Evolutionary conservation across 2,797 vertebrate species (phyloP).

Genomic region (Pelobates cultripes): DNA sequence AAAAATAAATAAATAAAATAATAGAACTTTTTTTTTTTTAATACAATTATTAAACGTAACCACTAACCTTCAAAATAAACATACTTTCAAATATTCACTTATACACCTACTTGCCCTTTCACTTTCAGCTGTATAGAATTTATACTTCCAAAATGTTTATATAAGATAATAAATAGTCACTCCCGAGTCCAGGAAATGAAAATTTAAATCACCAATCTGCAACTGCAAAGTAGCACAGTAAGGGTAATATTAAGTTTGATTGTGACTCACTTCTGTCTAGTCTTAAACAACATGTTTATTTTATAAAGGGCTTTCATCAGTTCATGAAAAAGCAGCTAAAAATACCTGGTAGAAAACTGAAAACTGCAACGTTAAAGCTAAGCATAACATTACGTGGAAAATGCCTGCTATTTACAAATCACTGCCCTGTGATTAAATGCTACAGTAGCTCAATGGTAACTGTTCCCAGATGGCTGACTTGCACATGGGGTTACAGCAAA

Average conservation of each 20-base stretch:
- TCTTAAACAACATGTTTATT: conserved; percentile 45
- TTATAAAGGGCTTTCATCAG: conserved; percentile 50
- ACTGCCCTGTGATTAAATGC: conserved; percentile 30
- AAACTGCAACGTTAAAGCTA: conserved; percentile 39
- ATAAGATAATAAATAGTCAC: conserved; percentile 18
- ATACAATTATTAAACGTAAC: background rate
- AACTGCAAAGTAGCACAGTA: conserved; percentile 6
- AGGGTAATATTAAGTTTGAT: conserved; percentile 29
- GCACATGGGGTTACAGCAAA: conserved; percentile 5
- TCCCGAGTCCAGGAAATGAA: conserved; percentile 34
- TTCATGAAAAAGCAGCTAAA: conserved; percentile 35
- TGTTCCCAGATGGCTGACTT: conserved; percentile 22
- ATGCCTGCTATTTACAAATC: conserved; percentile 16
- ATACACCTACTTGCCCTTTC: conserved; percentile 7
- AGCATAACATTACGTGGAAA: conserved; percentile 47
- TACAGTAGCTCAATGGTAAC: conserved; percentile 26
- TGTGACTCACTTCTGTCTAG: conserved; percentile 45
- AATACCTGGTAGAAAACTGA: conserved; percentile 40
- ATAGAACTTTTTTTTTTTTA: background rate
- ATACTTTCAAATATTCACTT: background rate
- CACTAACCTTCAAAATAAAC: background rate
- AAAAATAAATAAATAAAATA: too few relatives aligned
- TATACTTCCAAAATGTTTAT: background rate
- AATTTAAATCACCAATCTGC: conserved; percentile 17
- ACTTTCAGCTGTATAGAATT: background rate